Percentiles rank a stretch among this genome's conserved stretches.
Evolutionary conservation across 2,888 invertebrate species (phyloP).

Genomic region (Hyles lineata): DNA sequence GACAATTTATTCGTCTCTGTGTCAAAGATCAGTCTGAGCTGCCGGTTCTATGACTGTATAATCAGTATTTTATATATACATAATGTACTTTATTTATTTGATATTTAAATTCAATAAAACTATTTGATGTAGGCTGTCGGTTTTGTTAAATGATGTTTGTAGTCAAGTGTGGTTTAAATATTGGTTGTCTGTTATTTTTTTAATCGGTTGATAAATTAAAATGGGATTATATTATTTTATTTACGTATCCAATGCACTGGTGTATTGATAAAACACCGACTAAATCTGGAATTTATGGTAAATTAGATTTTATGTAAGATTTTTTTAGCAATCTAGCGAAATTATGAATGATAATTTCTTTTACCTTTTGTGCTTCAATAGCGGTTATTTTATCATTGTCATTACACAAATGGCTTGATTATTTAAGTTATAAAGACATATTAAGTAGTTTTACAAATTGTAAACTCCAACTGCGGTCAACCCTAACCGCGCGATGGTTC

Average conservation of each 20-base stretch:
- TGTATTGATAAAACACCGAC: too few relatives aligned
- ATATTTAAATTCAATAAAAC: conserved; percentile 12
- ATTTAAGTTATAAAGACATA: too few relatives aligned
- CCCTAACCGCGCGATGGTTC: conserved; percentile 18
- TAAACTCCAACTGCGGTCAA: not conserved
- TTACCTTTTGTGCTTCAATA: too few relatives aligned
- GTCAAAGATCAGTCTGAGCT: conserved; percentile 53
- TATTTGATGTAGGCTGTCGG: not conserved
- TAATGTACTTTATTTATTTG: not conserved
- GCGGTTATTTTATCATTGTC: too few relatives aligned
- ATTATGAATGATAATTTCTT: too few relatives aligned
- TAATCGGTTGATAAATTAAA: not conserved
- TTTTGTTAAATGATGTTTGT: conserved; percentile 12
- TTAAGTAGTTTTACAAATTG: not conserved
- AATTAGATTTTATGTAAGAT: too few relatives aligned
- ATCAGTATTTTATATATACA: not conserved
- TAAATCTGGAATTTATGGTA: too few relatives aligned
- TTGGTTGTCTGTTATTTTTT: not conserved
- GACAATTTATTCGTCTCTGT: conserved; percentile 46
- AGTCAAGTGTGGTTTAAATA: not conserved
- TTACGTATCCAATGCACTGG: too few relatives aligned
- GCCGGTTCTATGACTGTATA: conserved; percentile 33
- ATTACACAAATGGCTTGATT: too few relatives aligned
- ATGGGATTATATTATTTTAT: not conserved
- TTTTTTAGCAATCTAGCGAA: too few relatives aligned